These are phyloP conservation scores for Trichonephila inaurata DNA, from an alignment of 1,140 invertebrate genomes.

Conservation along the genomic window DNA sequence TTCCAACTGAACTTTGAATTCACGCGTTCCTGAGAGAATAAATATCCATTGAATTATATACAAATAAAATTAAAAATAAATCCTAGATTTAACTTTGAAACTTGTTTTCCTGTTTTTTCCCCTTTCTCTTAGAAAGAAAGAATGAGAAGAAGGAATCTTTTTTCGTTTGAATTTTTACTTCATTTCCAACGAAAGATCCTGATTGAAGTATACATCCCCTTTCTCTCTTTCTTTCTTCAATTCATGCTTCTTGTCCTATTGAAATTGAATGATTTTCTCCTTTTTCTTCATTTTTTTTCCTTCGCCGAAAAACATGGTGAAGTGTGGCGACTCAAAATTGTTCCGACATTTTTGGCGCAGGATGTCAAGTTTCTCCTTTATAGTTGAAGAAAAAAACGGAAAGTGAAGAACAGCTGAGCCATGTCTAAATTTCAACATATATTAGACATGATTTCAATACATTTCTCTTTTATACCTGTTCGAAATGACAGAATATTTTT, in stretches of 20 bases:
- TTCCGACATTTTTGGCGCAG: not conserved
- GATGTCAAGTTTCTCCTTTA: constrained; percentile 32
- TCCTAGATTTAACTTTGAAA: not conserved
- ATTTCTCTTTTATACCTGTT: not conserved
- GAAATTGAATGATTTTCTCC: constrained; percentile 2
- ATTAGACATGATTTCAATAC: constrained; percentile 34
- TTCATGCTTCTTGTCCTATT: not conserved
- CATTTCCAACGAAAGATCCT: not conserved
- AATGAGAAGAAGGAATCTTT: not conserved
- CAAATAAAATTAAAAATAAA: not conserved
- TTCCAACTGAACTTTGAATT: too few species aligned
- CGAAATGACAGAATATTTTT: constrained; percentile 4
- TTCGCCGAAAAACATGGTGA: not conserved
- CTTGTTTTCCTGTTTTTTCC: not conserved
- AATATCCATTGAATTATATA: not conserved
- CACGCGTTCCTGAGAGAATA: not conserved
- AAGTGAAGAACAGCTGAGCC: constrained; percentile 22
- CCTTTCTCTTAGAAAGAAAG: not conserved
- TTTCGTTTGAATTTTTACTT: not conserved
- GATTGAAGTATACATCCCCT: not conserved
- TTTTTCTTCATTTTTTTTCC: not conserved
- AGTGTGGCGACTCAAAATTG: constrained; percentile 13
- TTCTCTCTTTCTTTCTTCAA: not conserved
- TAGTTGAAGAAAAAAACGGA: not conserved
- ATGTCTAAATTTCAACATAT: constrained; percentile 39